Evolutionary conservation across 1,140 invertebrate species (phyloP).

Genomic region (Bathynomus jamesi): DNA sequence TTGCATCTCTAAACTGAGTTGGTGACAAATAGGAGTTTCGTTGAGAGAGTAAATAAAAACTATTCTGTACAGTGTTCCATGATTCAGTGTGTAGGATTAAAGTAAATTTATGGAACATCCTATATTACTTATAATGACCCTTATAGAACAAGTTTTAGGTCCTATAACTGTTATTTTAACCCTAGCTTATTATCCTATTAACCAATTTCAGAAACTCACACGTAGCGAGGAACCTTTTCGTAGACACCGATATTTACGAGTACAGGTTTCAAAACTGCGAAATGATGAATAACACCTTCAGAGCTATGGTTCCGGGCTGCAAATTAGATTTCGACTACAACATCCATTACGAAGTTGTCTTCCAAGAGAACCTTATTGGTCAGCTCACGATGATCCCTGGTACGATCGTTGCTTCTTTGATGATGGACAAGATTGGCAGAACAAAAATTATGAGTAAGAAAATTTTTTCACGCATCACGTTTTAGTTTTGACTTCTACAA

Average conservation of each 20-base stretch:
- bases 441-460: slow-evolving; percentile 46
- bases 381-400: slow-evolving; percentile 46
- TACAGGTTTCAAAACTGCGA: slow-evolving; percentile 40
- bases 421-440: slow-evolving; percentile 48
- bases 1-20: too few relatives aligned
- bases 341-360: slow-evolving; percentile 40
- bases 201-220: slow-evolving; percentile 32
- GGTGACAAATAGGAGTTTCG: too few relatives aligned
- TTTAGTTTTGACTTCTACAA: background rate
- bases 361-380: slow-evolving; percentile 42
- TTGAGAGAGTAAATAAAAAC: too few relatives aligned
- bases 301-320: slow-evolving; percentile 38
- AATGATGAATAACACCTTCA: slow-evolving; percentile 37
- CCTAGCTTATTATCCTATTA: too few relatives aligned
- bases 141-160: too few relatives aligned
- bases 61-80: too few relatives aligned
- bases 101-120: too few relatives aligned
- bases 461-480: too few relatives aligned
- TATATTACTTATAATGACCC: too few relatives aligned
- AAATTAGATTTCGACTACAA: slow-evolving; percentile 42
- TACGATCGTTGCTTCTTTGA: slow-evolving; percentile 46
- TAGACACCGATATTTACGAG: slow-evolving; percentile 41
- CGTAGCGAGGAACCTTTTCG: slow-evolving; percentile 38
- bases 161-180: too few relatives aligned
- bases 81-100: too few relatives aligned